These are phyloP conservation scores for Pachyramphus minor DNA, from an alignment of 2,113 vertebrate species.

Conservation along the genomic window DNA sequence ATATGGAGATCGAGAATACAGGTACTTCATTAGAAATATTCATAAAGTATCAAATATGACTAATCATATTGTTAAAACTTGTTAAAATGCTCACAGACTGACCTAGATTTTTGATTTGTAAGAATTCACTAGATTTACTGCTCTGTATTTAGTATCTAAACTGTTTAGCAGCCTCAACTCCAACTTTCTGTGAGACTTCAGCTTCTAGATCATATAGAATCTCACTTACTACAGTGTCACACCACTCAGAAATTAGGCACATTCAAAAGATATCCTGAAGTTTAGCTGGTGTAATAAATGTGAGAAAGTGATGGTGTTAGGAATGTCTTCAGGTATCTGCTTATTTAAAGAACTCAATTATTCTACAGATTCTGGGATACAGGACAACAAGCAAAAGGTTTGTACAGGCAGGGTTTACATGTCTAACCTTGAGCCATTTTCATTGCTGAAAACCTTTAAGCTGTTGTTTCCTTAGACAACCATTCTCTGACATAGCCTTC, in stretches of 20 bases:
- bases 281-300: neutral
- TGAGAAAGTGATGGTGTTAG: neutral
- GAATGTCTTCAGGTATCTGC: neutral
- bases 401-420: neutral
- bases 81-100: neutral
- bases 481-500: neutral
- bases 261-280: neutral
- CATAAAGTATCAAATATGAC: neutral
- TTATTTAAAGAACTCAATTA: neutral
- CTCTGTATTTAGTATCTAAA: neutral
- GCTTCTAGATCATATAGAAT: neutral
- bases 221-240: neutral
- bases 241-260: neutral
- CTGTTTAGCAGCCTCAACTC: neutral
- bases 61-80: neutral
- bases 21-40: neutral
- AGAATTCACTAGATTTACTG: neutral
- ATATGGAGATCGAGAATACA: neutral
- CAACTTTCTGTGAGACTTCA: neutral
- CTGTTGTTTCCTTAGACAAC: neutral
- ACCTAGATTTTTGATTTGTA: neutral
- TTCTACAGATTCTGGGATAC: neutral
- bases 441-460: neutral
- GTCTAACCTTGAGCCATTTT: neutral
- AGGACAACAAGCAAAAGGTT: neutral